phyloP scores from a whole-genome alignment of 2,888 invertebrate species.

The Eupithecia subfuscata region DNA sequence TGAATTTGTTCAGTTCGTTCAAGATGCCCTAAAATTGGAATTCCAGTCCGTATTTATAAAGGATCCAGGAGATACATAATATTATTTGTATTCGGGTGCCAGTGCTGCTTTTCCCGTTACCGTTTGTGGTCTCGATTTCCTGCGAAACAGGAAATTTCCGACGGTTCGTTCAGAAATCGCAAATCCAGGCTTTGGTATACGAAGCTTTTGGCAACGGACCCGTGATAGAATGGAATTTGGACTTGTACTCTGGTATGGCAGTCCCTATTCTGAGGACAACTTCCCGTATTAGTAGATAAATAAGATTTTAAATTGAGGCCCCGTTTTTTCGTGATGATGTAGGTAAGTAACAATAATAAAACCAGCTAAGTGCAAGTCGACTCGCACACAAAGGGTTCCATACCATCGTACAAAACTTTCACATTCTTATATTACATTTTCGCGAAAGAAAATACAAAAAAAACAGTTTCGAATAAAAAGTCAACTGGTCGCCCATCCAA shows the following conservation, averaged over 20 bases:
- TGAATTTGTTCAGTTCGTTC: not conserved
- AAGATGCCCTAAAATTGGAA: slow-evolving; percentile 3
- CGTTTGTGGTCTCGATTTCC: slow-evolving; percentile 64
- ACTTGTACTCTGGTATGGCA: not conserved
- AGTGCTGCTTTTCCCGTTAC: slow-evolving; percentile 54
- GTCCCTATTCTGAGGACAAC: not conserved
- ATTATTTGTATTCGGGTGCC: slow-evolving; percentile 49
- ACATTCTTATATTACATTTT: not conserved
- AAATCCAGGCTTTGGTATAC: slow-evolving; percentile 38
- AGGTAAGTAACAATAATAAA: not conserved
- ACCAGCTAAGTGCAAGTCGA: not conserved
- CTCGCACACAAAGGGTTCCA: not conserved
- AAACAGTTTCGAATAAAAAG: not conserved
- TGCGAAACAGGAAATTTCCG: slow-evolving; percentile 64
- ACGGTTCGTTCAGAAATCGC: slow-evolving; percentile 54
- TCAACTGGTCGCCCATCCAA: too few relatives aligned
- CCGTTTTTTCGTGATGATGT: not conserved
- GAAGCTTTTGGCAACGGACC: not conserved
- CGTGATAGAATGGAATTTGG: not conserved
- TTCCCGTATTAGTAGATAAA: not conserved
- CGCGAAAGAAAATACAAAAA: not conserved
- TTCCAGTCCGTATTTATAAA: not conserved
- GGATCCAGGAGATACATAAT: slow-evolving; percentile 28
- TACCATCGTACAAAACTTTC: too few relatives aligned
- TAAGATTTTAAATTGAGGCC: not conserved